Percentiles rank a stretch among this genome's conserved stretches.
phyloP scores from a whole-genome alignment of 2,888 invertebrate species.

The Isoperla grammatica region DNA sequence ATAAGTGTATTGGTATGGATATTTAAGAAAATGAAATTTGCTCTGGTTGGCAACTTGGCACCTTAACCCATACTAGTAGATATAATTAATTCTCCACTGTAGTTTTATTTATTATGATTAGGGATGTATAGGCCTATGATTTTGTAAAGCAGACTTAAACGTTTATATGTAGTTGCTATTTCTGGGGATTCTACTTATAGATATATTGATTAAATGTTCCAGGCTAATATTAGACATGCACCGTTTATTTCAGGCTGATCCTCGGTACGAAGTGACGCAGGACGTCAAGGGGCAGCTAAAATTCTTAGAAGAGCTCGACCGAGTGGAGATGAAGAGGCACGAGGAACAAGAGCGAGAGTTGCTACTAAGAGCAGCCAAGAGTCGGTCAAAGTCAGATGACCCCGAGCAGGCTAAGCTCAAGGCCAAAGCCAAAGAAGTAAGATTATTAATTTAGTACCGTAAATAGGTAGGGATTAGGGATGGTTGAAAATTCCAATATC shows the following conservation, averaged over 20 bases:
- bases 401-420: conserved; percentile 96
- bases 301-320: conserved; percentile 94
- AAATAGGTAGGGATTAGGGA: background rate
- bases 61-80: no score
- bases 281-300: conserved; percentile 91
- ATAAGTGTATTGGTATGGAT: no score
- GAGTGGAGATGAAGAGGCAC: conserved; percentile 86
- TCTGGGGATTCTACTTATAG: no score
- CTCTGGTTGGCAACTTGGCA: no score
- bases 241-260: conserved; percentile 59
- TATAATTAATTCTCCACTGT: no score
- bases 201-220: no score
- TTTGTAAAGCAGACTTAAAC: no score
- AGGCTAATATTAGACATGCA: no score
- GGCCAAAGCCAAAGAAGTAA: conserved; percentile 81
- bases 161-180: no score
- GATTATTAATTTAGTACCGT: conserved; percentile 10
- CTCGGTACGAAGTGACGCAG: conserved; percentile 81
- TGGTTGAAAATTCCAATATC: background rate
- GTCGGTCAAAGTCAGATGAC: conserved; percentile 93
- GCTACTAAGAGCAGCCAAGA: conserved; percentile 88
- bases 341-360: conserved; percentile 95
- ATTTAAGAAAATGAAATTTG: no score
- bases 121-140: no score
- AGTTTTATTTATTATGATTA: no score